phyloP scores from a whole-genome alignment of 2,113 vertebrate genomes.

The Coptodon bakossiorum region DNA sequence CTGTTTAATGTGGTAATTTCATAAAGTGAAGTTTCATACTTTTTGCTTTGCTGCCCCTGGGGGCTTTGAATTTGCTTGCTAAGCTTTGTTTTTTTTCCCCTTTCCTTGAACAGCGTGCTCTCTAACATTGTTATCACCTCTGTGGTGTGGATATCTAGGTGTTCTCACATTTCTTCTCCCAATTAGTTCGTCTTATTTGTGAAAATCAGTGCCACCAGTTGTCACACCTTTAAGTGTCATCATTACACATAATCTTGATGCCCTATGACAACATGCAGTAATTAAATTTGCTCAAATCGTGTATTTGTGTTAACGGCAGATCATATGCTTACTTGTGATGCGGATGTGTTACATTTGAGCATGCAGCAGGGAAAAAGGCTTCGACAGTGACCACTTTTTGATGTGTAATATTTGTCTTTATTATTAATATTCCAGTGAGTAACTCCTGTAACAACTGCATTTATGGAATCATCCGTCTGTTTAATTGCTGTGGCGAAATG shows the following conservation, averaged over 20 bases:
- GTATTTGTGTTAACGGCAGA: not conserved
- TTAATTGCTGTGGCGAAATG: conserved; percentile 60
- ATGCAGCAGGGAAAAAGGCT: not conserved
- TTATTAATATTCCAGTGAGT: conserved; percentile 55
- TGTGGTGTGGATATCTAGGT: not conserved
- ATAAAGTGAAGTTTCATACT: not conserved
- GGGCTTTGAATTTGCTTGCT: not conserved
- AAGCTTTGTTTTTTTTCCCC: not conserved
- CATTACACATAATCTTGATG: not conserved
- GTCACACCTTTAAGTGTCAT: not conserved
- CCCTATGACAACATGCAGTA: not conserved
- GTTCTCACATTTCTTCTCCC: not conserved
- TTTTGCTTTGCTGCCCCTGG: not conserved
- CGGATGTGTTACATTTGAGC: not conserved
- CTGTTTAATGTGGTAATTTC: conserved; percentile 32
- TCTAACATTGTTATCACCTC: not conserved
- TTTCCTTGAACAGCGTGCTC: not conserved
- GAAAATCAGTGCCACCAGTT: not conserved
- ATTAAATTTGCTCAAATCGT: not conserved
- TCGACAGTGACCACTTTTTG: not conserved
- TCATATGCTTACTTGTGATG: not conserved
- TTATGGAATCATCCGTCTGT: conserved; percentile 60
- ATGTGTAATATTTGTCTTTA: conserved; percentile 20
- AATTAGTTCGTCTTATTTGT: not conserved
- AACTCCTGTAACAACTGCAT: conserved; percentile 45